Conservation (phyloP, 2,113 vertebrate genomes). For the Thamnaconus septentrionalis region DNA sequence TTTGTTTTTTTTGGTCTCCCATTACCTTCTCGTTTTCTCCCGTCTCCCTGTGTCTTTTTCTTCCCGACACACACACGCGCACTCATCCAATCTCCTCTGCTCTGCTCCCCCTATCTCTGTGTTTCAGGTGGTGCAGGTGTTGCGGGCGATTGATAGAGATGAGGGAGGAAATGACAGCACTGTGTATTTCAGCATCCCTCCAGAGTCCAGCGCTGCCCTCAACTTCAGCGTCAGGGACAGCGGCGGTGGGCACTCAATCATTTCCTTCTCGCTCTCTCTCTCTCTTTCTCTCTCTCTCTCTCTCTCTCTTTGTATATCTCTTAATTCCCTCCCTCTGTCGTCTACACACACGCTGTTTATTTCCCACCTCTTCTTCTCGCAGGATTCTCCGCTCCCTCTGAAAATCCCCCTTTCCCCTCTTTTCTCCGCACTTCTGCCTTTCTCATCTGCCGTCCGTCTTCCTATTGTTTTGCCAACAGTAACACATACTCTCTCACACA, state of each 20-base stretch:
- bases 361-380: constrained; percentile 11
- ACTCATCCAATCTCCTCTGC: constrained; percentile 9
- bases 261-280: constrained; percentile 3
- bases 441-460: constrained; percentile 5
- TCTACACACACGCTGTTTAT: constrained; percentile 10
- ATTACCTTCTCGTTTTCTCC: constrained; percentile 20
- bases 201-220: constrained; percentile 75
- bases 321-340: constrained; percentile 25
- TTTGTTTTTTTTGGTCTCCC: constrained; percentile 2
- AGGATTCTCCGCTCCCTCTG: constrained; percentile 28
- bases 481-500: constrained; percentile 7
- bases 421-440: constrained; percentile 2
- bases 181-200: constrained; percentile 84
- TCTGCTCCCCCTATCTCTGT: constrained; percentile 55
- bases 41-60: background rate
- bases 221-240: constrained; percentile 88
- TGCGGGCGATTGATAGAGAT: constrained; percentile 84
- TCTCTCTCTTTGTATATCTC: constrained; percentile 14
- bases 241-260: constrained; percentile 75
- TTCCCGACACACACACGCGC: background rate
- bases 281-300: background rate
- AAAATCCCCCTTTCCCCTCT: background rate
- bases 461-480: constrained; percentile 48
- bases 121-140: constrained; percentile 85
- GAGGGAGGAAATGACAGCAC: constrained; percentile 83